Evolutionary conservation across 2,113 vertebrate genomes (phyloP).

Genomic region (Ceyx margarethae): DNA sequence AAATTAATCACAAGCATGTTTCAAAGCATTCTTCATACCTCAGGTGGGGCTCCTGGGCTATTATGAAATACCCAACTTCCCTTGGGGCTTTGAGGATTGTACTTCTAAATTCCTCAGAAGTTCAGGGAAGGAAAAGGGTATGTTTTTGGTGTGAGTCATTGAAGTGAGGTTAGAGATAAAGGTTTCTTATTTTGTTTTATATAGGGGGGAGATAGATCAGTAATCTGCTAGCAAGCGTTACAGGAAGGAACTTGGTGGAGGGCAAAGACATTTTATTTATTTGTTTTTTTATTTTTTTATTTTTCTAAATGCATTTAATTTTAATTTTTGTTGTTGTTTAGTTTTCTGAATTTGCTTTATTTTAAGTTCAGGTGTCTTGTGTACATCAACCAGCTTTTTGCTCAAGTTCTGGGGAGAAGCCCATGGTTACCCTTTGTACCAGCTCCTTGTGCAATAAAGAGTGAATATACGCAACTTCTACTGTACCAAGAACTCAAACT

Average conservation of each 20-base stretch:
- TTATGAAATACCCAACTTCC: slow-evolving; percentile 61
- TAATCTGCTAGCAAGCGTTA: not conserved
- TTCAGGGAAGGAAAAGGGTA: slow-evolving; percentile 68
- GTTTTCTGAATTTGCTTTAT: not conserved
- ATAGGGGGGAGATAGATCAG: not conserved
- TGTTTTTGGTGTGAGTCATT: slow-evolving; percentile 62
- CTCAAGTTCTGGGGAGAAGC: not conserved
- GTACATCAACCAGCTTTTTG: not conserved
- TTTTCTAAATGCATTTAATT: not conserved
- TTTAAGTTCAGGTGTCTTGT: not conserved
- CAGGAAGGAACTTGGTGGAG: slow-evolving; percentile 12
- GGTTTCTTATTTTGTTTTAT: slow-evolving; percentile 49
- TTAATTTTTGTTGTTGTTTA: not conserved
- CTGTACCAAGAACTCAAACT: not conserved
- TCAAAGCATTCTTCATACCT: slow-evolving; percentile 65
- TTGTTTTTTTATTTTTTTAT: not conserved
- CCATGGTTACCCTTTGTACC: not conserved
- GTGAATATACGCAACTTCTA: not conserved
- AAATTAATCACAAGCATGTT: slow-evolving; percentile 59
- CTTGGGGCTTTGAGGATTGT: slow-evolving; percentile 46
- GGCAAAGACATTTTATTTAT: not conserved
- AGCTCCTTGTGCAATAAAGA: not conserved
- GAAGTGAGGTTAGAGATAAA: slow-evolving; percentile 47
- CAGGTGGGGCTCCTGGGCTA: slow-evolving; percentile 59
- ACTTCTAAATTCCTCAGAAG: slow-evolving; percentile 54